Conservation (phyloP, 2,797 vertebrate genomes). For the Notoglanidium macrostoma region DNA sequence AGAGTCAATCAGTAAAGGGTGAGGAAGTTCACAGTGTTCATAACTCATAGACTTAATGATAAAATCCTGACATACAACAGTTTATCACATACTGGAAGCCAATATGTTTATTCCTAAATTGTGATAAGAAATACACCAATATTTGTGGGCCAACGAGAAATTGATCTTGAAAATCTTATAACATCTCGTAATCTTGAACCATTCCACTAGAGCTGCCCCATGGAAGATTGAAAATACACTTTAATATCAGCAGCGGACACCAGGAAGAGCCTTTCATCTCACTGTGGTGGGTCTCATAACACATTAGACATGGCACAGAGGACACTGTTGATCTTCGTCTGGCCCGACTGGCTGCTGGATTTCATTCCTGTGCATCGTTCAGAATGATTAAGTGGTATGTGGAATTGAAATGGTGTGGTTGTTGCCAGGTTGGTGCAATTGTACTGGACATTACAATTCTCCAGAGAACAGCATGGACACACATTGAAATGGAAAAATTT, state of each 20-base stretch:
- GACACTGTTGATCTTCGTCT: slow-evolving; percentile 65
- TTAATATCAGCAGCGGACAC: slow-evolving; percentile 48
- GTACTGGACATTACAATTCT: slow-evolving; percentile 66
- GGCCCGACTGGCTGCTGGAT: slow-evolving; percentile 67
- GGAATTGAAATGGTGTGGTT: slow-evolving; percentile 72
- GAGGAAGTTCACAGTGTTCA: slow-evolving; percentile 9
- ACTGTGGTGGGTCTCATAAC: slow-evolving; percentile 53
- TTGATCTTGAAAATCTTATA: slow-evolving; percentile 33
- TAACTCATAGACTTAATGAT: neutral
- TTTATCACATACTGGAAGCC: neutral
- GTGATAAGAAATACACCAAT: slow-evolving; percentile 23
- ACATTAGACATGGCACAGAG: slow-evolving; percentile 57
- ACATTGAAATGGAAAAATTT: slow-evolving; percentile 47
- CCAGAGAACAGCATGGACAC: slow-evolving; percentile 71
- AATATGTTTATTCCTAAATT: neutral
- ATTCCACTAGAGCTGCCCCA: slow-evolving; percentile 18
- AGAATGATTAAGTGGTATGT: slow-evolving; percentile 74
- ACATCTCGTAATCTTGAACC: slow-evolving; percentile 28
- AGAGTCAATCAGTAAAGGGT: neutral
- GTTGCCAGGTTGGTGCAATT: slow-evolving; percentile 67
- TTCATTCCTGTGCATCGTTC: slow-evolving; percentile 68
- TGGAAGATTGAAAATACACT: slow-evolving; percentile 47
- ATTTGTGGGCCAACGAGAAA: slow-evolving; percentile 29
- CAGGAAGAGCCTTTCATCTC: slow-evolving; percentile 49
- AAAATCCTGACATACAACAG: neutral